phyloP scores from a whole-genome alignment of 2,797 vertebrate species.

The Margarornis squamiger region DNA sequence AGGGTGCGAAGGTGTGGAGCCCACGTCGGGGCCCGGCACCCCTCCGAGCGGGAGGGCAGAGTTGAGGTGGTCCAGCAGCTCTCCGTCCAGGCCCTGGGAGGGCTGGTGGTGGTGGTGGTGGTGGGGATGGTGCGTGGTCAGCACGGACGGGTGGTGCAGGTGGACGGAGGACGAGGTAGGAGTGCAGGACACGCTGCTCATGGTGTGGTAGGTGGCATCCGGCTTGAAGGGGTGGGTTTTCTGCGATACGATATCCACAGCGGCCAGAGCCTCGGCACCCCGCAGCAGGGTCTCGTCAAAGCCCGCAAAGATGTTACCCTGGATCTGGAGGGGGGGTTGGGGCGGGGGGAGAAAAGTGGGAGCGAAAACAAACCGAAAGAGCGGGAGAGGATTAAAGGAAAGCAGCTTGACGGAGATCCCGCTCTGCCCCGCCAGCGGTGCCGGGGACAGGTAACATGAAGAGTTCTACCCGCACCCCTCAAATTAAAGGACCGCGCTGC shows the following conservation, averaged over 20 bases:
- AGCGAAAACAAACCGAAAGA: background rate
- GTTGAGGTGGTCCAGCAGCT: conserved; percentile 90
- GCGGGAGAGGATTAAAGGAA: background rate
- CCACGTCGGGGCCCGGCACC: conserved; percentile 86
- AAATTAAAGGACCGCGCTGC: accelerated
- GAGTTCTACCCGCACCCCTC: accelerated
- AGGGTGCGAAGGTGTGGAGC: conserved; percentile 84
- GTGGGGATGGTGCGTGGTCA: conserved; percentile 81
- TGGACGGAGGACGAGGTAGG: conserved; percentile 88
- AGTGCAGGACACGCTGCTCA: conserved; percentile 91
- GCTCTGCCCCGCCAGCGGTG: background rate
- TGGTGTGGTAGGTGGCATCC: conserved; percentile 92
- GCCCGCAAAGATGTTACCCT: conserved; percentile 92
- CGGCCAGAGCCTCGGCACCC: conserved; percentile 90
- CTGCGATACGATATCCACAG: conserved; percentile 90
- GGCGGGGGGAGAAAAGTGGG: background rate
- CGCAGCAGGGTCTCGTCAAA: conserved; percentile 90
- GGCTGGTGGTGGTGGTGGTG: conserved; percentile 82
- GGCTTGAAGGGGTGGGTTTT: conserved; percentile 92
- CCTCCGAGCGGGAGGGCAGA: conserved; percentile 81
- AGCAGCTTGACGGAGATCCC: background rate
- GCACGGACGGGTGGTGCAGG: conserved; percentile 90
- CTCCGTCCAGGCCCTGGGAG: conserved; percentile 86
- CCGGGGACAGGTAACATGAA: background rate
- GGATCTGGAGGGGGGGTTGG: conserved; percentile 58